A percentile compares a stretch with the other conserved stretches of the same genome.
Conservation (phyloP, 2,797 vertebrate genomes). For the Pteronotus mesoamericanus region DNA sequence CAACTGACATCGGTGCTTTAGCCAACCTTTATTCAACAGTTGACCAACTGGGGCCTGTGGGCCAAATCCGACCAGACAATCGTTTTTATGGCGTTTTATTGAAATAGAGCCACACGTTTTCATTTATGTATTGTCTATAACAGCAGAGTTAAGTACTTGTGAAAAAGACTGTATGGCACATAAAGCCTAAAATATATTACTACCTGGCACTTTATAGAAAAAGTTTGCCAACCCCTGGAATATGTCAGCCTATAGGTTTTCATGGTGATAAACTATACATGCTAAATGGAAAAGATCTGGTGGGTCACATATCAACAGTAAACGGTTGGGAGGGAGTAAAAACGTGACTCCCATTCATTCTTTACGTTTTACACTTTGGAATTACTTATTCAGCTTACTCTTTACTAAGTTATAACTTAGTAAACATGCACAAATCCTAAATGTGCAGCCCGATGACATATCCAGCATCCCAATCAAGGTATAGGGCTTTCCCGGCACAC, state of each 20-base stretch:
- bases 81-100: slow-evolving; percentile 35
- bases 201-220: background rate
- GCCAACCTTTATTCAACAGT: background rate
- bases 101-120: background rate
- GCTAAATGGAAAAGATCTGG: background rate
- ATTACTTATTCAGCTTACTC: background rate
- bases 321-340: background rate
- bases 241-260: background rate
- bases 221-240: background rate
- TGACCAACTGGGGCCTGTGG: background rate
- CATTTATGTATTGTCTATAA: background rate
- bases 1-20: background rate
- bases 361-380: background rate
- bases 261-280: background rate
- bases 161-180: background rate
- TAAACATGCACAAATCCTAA: background rate
- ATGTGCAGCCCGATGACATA: background rate
- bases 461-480: background rate
- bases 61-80: background rate
- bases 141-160: background rate
- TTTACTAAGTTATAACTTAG: background rate
- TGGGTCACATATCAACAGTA: background rate
- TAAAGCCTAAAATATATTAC: background rate
- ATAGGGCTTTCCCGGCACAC: background rate
- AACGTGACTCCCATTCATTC: background rate